Conservation (phyloP, 92 coral and sea anemone species). For the Zoanthus sociatus region DNA sequence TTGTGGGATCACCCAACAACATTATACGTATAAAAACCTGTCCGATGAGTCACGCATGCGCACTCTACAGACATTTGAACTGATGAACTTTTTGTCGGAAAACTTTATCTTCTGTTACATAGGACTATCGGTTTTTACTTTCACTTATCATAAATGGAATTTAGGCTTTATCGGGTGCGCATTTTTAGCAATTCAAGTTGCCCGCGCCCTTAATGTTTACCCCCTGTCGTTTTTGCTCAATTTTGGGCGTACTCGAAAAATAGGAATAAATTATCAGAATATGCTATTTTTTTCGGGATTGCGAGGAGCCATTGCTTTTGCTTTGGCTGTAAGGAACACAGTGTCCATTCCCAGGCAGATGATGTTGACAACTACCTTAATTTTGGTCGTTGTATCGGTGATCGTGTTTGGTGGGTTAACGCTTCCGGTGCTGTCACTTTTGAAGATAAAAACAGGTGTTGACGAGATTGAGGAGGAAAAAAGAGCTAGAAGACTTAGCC, state of each 20-base stretch:
- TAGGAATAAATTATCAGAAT: conserved; percentile 86
- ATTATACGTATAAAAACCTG: conserved; percentile 95
- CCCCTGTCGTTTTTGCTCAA: conserved; percentile 88
- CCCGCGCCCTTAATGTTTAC: conserved; percentile 86
- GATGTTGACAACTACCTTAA: conserved; percentile 96
- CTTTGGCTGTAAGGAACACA: conserved; percentile 93
- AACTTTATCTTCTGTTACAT: conserved; percentile 96
- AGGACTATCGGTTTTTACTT: conserved; percentile 94
- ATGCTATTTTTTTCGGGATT: conserved; percentile 98
- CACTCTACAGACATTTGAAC: conserved; percentile 89
- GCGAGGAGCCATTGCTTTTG: conserved; percentile 99
- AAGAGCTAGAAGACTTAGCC: conserved; percentile 88
- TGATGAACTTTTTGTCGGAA: conserved; percentile 92
- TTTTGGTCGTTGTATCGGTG: conserved; percentile 95
- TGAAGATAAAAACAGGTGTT: conserved; percentile 90
- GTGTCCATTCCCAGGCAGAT: conserved; percentile 98
- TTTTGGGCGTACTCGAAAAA: conserved; percentile 91
- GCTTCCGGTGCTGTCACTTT: conserved; percentile 81
- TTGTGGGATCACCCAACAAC: conserved; percentile 97
- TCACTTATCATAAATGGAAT: conserved; percentile 95
- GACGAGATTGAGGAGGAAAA: conserved; percentile 91
- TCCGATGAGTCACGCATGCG: conserved; percentile 93
- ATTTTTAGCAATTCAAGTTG: conserved; percentile 82
- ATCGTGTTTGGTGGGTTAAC: conserved; percentile 90
- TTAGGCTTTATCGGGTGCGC: conserved; percentile 93